These are phyloP conservation scores for Acanthiza pusilla DNA, from an alignment of 2,797 vertebrate species.

Conservation along the genomic window DNA sequence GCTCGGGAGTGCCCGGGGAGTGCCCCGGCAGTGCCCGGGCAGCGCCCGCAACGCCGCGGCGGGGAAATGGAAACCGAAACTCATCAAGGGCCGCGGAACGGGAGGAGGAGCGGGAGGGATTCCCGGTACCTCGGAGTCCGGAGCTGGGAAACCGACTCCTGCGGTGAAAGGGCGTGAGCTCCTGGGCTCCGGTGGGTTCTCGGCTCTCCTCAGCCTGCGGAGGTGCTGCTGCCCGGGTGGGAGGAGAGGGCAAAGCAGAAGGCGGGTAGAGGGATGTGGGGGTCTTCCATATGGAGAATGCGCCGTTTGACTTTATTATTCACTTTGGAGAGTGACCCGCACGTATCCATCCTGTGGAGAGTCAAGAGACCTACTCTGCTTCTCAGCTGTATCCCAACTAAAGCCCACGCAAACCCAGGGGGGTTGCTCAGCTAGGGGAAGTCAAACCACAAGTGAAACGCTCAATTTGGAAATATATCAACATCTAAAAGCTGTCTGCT, in stretches of 20 bases:
- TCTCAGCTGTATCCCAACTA: neutral
- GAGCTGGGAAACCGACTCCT: neutral
- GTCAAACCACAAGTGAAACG: neutral
- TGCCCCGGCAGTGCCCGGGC: neutral
- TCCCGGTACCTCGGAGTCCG: rapidly evolving
- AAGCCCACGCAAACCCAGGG: neutral
- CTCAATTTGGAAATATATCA: rapidly evolving
- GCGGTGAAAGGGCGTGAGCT: neutral
- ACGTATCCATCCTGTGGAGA: neutral
- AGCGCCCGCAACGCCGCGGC: neutral
- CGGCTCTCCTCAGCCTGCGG: neutral
- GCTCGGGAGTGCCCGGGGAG: neutral
- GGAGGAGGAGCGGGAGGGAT: neutral
- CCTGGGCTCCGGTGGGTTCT: rapidly evolving
- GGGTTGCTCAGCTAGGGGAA: neutral
- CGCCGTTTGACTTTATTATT: neutral
- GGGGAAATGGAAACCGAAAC: slow-evolving; percentile 31
- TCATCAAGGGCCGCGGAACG: neutral
- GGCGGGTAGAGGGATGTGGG: neutral
- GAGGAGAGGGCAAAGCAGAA: neutral
- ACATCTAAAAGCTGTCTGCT: neutral
- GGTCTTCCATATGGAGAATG: neutral
- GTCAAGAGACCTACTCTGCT: neutral
- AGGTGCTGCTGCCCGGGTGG: neutral
- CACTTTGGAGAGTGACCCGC: neutral